A percentile compares a stretch with the other conserved stretches of the same genome.
These are phyloP conservation scores for Myrmecobius fasciatus DNA, from an alignment of 2,113 vertebrate genomes.

Conservation along the genomic window DNA sequence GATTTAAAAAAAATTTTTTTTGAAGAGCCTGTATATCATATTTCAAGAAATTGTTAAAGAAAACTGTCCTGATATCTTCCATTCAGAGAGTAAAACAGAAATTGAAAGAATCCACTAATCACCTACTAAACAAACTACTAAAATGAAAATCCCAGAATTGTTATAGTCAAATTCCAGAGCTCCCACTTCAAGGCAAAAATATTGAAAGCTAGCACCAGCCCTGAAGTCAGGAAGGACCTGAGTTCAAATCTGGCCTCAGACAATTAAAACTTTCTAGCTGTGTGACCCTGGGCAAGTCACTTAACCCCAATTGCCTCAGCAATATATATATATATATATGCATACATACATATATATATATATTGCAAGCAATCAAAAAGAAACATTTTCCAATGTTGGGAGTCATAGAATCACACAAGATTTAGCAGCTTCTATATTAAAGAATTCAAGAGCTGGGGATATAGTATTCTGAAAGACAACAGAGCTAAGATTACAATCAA, in stretches of 20 bases:
- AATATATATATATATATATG: no score
- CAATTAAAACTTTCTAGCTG: no score
- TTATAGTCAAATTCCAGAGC: background rate
- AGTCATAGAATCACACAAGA: background rate
- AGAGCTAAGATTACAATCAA: background rate
- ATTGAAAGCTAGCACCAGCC: no score
- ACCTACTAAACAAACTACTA: background rate
- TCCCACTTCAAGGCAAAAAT: background rate
- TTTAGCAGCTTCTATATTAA: background rate
- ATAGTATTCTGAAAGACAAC: background rate
- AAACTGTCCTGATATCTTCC: background rate
- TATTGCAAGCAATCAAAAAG: background rate
- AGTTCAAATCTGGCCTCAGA: no score
- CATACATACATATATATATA: no score
- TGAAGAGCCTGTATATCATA: background rate
- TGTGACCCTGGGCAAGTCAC: no score
- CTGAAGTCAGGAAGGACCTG: no score
- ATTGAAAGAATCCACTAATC: background rate
- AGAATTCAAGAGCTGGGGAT: background rate
- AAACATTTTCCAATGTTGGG: background rate
- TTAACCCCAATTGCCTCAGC: no score
- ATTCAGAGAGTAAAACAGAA: background rate
- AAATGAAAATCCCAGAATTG: background rate
- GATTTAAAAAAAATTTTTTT: background rate
- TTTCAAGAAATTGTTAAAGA: background rate